Evolutionary conservation across 2,888 invertebrate species (phyloP), one percentile per base, ranked within the genome.

Genomic region (Glaucopsyche alexis): DNA sequence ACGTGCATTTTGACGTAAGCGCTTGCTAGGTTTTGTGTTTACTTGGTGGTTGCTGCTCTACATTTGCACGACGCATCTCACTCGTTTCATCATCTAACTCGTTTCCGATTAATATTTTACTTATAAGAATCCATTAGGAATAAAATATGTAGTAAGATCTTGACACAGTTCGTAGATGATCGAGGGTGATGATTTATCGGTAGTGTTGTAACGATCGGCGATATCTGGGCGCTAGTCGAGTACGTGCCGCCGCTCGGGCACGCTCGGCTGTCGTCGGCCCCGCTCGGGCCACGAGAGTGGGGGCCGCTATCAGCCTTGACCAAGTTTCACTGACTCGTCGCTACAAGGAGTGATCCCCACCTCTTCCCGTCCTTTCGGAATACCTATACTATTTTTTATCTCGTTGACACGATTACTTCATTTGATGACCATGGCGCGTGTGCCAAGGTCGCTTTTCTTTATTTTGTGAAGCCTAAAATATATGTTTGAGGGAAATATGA

Each of bases 271-370:
- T 77, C 81, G 81, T 83, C 89, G 91, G 81, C 78, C 77, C 77
- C 79, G 80, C 76, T 87, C 87, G 88, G 81, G 78, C 76, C 76
- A 80, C 81, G 81, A 78, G 81, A 82, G 81, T 79, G 82, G 84
- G 85, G 83, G 85, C 83, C 80, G 85, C 81, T 80, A 84, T 81
- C 88, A 90, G 90, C 92, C 92, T 91, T 91, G 93, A 92, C 91
- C 92, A 91, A 92, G 93, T 93, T 93, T 92, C 90, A 90, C 88
- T 85, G 89, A 86, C 87, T 91, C 90, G 87, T 89, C 89, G 88
- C 89, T 87, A 90, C 89, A 90, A 90, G 90, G 87, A 90, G 89
- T 84, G 86, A 87, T 90, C 90, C 92, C 91, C 91, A 90, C 92
- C 89, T 90, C 89, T 90, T 91, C 90, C 90, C 90, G 88, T 91